Evolutionary conservation across 1,140 invertebrate species (phyloP), one percentile per base, ranked within the genome.

Genomic region (Aleiodes sp.): DNA sequence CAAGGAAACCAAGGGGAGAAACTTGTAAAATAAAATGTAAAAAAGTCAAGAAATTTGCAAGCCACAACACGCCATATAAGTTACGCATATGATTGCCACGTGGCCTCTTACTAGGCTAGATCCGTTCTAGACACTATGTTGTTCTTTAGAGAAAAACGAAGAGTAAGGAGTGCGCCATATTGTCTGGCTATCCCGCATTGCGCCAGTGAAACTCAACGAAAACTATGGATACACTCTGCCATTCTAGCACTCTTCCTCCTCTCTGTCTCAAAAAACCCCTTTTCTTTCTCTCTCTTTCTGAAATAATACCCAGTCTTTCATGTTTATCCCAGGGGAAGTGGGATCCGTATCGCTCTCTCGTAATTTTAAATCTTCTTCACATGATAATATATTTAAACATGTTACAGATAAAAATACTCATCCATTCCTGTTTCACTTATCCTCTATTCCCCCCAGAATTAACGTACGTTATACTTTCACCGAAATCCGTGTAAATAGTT

Each of bases 141-240:
- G 33, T 35, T 35, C 26, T 43, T n/a, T n/a, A 41, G 29, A 41
- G 64, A 71, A 70, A 74, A 57, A 46, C 66, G 16, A 29, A 65
- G 60, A 61, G 70, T 33, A 41, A 69, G 73, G 72, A 75, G 76
- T 77, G 80, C 82, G 80, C 81, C 82, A 83, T 83, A 77, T 83
- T 83, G 80, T 82, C 80, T 82, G 76, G 79, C 79, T 76, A 76
- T 78, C 79, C 81, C 80, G 82, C 82, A 84, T 82, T 84, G 82
- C 82, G 81, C 80, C 80, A 84, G 75, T 82, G 74, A 84, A n/a
- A 82, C 76, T 82, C 80, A 70, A 72, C 75, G 68, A 81, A 82
- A 82, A 26, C 78, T 76, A 72, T 75, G 75, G 71, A 77, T 74
- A 69, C 28, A 56, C 31, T 57, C 16, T 63, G 21, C 14, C n/a